Evolutionary conservation across 1,140 invertebrate species (phyloP), one percentile per base, ranked within the genome.

Genomic region (Bombus consobrinus): DNA sequence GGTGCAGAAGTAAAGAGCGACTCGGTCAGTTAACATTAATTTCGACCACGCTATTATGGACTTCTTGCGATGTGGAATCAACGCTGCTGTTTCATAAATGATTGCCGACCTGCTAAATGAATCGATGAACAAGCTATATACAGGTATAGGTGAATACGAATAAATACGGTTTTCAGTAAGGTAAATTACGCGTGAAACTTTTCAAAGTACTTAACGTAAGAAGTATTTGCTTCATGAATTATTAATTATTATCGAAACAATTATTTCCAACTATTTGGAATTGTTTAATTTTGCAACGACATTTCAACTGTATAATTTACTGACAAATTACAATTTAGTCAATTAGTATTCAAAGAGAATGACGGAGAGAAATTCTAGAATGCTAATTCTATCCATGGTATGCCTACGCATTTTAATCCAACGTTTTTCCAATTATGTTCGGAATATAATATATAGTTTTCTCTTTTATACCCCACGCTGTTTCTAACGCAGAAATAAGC

Each of bases 11-110:
- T 83, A 82, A 78, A 87, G 77, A 75, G 43, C 85, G 74, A 37
- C 62, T 43, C 53, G 74, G 77, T 80, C 72, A 69, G 87, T 79
- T 79, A 76, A 71, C 86, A 89, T 91, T 91, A 91, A 89, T 91
- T 74, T 89, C 87, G 41, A 64, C 69, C 85, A 57, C 41, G 59
- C 68, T 74, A 84, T 87, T 71, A 43, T 37, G 57, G n/a, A 22
- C 62, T 90, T 89, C 84, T 87, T 84, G 76, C 15, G 28, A 18
- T 4, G 3, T 10, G 39, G 47, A 83, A 83, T 78, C 74, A 77
- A 57, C 82, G 64, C 64, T n/a, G 37, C 47, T 32, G 68, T 62
- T 53, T 64, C 69, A 18, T 64, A 37, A 66, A 72, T 73, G 18
- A 80, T 73, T 37, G 22, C n/a, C 68, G 41, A 43, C 57, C 3